Evolutionary conservation across 2,113 vertebrate genomes (phyloP), one percentile per base, ranked within the genome.

Genomic region (Ranitomeya imitator): DNA sequence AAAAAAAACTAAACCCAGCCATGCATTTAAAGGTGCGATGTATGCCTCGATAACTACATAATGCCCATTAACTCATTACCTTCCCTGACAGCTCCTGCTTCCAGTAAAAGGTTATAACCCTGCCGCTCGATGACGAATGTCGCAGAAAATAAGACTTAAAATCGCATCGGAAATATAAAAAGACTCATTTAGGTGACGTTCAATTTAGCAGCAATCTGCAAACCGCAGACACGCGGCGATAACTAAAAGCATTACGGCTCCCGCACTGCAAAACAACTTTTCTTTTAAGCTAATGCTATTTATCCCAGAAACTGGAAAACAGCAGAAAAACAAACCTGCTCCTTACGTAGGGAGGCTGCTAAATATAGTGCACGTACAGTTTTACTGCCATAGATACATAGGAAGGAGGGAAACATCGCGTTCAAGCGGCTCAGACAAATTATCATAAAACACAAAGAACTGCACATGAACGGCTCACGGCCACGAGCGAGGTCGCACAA

Each of bases 241-340:
- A 51, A 51, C 55, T 51, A 86, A 77, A 77, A 77, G 31, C 67
- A 59, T 76, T 61, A 45, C 52, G 45, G 23, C 84, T 18, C 31
- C 10, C 9, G 18, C 13, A 2, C 51, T n/a, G 71, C 69, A 86
- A 86, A 86, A 86, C 85, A 79, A 79, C 85, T 86, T 86, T 86
- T 55, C 60, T 79, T 55, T 79, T n/a, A 61, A 15, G 60, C 18
- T 78, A 52, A 79, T 86, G 83, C 16, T 13, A 86, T 86, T 86
- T 79, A 77, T 86, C 76, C 59, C 76, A 26, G 59, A 86, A 79
- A 52, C 26, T 63, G 85, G n/a, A 86, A 86, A 86, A 77, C 85
- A 79, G 84, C 69, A 61, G 84, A 85, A 85, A 85, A 85, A 85
- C 84, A 85, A 85, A 77, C 54, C 84, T 51, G 85, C 37, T 79